These are phyloP conservation scores for Macrobrachium nipponense DNA, from an alignment of 1,140 invertebrate species.

Conservation along the genomic window DNA sequence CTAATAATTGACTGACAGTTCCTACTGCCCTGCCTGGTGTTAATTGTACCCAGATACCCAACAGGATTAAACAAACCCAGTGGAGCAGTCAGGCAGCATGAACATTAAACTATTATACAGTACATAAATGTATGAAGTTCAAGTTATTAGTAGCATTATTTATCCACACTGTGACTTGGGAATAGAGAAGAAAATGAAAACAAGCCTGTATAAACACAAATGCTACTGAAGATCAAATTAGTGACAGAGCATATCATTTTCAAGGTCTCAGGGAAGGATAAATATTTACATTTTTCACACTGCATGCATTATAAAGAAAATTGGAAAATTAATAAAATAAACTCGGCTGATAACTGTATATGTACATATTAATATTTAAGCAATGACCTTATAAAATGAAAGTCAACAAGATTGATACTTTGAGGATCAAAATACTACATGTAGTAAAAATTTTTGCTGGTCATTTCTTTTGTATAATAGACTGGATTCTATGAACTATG, in stretches of 20 bases:
- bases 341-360: too few species aligned
- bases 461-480: conserved; percentile 40
- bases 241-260: conserved; percentile 57
- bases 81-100: conserved; percentile 55
- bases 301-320: conserved; percentile 52
- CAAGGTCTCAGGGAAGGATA: conserved; percentile 59
- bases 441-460: conserved; percentile 49
- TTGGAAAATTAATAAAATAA: conserved; percentile 25
- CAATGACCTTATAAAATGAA: conserved; percentile 31
- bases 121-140: conserved; percentile 48
- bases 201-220: conserved; percentile 60
- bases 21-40: conserved; percentile 32
- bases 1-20: conserved; percentile 4
- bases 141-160: conserved; percentile 56
- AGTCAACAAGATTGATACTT: conserved; percentile 30
- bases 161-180: conserved; percentile 51
- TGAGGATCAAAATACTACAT: conserved; percentile 47
- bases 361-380: conserved; percentile 26
- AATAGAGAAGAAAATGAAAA: conserved; percentile 55
- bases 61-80: conserved; percentile 45
- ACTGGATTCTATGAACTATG: conserved; percentile 54
- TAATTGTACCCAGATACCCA: conserved; percentile 42
- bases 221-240: conserved; percentile 60
- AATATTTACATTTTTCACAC: conserved; percentile 59
- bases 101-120: conserved; percentile 52